phyloP scores from a whole-genome alignment of 2,113 vertebrate genomes.

The Daphoenositta chrysoptera region DNA sequence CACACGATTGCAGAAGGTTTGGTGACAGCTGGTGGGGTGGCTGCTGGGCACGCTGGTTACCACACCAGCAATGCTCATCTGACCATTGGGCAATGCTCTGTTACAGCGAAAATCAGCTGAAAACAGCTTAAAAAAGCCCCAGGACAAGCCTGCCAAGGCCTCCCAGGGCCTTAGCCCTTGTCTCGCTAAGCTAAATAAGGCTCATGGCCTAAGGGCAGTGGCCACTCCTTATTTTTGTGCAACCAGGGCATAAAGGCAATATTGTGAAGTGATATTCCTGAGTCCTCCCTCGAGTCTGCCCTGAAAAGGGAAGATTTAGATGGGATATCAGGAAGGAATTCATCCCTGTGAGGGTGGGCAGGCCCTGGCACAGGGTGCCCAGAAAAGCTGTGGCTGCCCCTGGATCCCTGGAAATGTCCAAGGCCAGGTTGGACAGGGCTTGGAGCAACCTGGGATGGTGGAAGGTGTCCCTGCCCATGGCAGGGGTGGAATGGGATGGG shows the following conservation, averaged over 20 bases:
- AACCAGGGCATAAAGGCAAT: neutral
- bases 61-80: neutral
- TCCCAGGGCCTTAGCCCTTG: neutral
- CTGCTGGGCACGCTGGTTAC: neutral
- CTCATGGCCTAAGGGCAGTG: neutral
- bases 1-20: neutral
- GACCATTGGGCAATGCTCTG: neutral
- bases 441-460: rapidly evolving
- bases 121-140: neutral
- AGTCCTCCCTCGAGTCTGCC: neutral
- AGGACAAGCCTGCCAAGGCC: neutral
- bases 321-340: neutral
- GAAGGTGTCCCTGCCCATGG: neutral
- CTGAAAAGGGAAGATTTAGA: neutral
- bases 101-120: neutral
- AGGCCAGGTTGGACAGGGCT: rapidly evolving
- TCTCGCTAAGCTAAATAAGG: neutral
- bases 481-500: neutral
- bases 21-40: neutral
- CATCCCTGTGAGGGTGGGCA: rapidly evolving
- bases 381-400: neutral
- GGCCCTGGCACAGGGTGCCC: neutral
- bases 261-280: neutral
- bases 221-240: neutral
- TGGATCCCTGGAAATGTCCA: neutral